phyloP scores from a whole-genome alignment of 2,888 invertebrate genomes.

The Cataglyphis albicans region DNA sequence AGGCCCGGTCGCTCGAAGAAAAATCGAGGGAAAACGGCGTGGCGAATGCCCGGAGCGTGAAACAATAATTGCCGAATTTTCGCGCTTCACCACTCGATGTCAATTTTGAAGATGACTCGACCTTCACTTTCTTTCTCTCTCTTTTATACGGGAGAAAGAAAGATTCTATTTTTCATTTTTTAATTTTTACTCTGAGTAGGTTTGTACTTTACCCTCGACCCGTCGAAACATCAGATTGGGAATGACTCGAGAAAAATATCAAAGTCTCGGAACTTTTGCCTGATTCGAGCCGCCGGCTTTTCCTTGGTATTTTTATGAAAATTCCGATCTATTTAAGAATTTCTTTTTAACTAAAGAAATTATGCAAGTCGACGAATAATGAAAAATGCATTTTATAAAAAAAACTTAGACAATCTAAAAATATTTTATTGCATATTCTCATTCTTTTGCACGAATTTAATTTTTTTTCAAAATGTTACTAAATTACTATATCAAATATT shows the following conservation, averaged over 20 bases:
- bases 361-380: not conserved
- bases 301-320: not conserved
- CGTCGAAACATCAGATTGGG: constrained; percentile 27
- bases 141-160: not conserved
- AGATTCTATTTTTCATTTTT: constrained; percentile 40
- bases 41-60: constrained; percentile 74
- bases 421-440: not conserved
- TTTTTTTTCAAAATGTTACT: not conserved
- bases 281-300: not conserved
- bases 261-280: constrained; percentile 18
- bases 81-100: constrained; percentile 69
- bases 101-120: constrained; percentile 61
- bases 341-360: not conserved
- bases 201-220: constrained; percentile 34
- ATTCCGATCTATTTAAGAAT: not conserved
- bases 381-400: not conserved
- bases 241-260: constrained; percentile 60
- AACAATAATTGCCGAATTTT: constrained; percentile 81
- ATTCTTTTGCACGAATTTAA: not conserved
- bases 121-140: not conserved
- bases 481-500: not conserved
- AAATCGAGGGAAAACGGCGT: constrained; percentile 36
- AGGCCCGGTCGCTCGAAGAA: constrained; percentile 8
- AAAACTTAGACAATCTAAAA: not conserved
- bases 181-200: constrained; percentile 59